Percentiles rank a stretch among this genome's conserved stretches.
These are phyloP conservation scores for Bettongia penicillata DNA, from an alignment of 2,113 vertebrate genomes.

Conservation along the genomic window DNA sequence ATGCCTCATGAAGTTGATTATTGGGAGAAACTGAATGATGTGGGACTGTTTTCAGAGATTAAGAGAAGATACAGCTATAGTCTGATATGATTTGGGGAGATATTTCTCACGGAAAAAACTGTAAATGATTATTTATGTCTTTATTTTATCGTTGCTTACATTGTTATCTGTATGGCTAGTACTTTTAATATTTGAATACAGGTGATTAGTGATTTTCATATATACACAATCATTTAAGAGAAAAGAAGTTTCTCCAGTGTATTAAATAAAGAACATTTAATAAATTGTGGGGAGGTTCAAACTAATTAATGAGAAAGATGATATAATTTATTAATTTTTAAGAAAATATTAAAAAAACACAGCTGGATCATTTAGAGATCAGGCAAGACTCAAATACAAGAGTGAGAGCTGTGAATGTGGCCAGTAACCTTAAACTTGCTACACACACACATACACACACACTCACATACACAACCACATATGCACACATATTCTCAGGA, in stretches of 20 bases:
- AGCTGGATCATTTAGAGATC: background rate
- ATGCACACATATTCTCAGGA: background rate
- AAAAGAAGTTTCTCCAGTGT: background rate
- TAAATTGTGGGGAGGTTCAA: background rate
- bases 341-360: background rate
- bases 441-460: background rate
- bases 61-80: background rate
- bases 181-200: background rate
- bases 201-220: background rate
- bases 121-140: background rate
- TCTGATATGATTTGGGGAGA: background rate
- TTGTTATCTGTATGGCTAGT: background rate
- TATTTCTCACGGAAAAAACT: background rate
- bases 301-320: background rate
- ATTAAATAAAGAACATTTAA: background rate
- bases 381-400: background rate
- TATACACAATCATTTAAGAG: background rate
- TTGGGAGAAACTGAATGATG: background rate
- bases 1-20: background rate
- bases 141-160: background rate
- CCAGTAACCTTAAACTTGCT: background rate
- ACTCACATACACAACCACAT: background rate
- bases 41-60: background rate
- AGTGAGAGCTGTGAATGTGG: background rate
- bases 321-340: background rate